Evolutionary conservation across 1,140 invertebrate species (phyloP).

Genomic region (Lasaia peninsularis): DNA sequence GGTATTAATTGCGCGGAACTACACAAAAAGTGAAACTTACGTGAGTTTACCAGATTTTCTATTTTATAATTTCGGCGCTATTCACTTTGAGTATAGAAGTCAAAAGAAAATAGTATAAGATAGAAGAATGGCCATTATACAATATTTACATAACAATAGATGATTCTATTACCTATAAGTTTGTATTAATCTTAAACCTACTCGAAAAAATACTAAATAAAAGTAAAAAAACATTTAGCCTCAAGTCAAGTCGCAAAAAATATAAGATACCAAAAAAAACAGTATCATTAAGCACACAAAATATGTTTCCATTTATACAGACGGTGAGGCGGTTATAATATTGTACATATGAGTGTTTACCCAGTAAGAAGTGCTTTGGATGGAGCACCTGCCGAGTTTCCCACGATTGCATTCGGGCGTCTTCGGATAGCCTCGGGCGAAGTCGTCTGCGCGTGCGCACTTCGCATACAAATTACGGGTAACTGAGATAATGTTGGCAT

Average conservation of each 20-base stretch:
- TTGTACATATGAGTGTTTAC: constrained; percentile 73
- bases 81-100: no score
- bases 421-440: constrained; percentile 50
- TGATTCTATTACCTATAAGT: no score
- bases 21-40: no score
- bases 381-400: constrained; percentile 71
- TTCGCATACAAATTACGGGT: constrained; percentile 1
- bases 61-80: no score
- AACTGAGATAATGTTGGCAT: background rate
- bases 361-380: constrained; percentile 71
- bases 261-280: constrained; percentile 67
- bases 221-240: constrained; percentile 47
- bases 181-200: background rate
- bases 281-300: constrained; percentile 76
- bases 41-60: no score
- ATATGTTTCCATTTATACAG: constrained; percentile 75
- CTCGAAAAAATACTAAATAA: constrained; percentile 51
- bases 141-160: no score
- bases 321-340: constrained; percentile 72
- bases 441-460: constrained; percentile 32
- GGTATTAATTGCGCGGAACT: no score
- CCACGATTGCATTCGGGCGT: constrained; percentile 57
- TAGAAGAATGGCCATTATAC: no score
- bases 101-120: no score
- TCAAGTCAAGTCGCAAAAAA: constrained; percentile 55